Evolutionary conservation across 2,888 invertebrate species (phyloP).

Genomic region (Synergus itoensis): DNA sequence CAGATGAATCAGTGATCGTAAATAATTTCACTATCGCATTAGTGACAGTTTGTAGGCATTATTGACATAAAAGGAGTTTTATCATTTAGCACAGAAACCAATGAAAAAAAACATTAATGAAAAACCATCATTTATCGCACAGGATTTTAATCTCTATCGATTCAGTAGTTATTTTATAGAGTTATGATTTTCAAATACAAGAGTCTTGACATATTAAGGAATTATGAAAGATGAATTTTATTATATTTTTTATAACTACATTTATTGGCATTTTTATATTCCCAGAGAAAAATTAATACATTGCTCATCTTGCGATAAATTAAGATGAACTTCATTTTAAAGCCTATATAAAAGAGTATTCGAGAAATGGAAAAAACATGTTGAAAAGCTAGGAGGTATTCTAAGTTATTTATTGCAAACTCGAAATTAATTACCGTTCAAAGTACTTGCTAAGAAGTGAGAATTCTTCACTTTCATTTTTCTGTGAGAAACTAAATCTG

Average conservation of each 20-base stretch:
- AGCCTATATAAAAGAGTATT: not conserved
- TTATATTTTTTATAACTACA: not conserved
- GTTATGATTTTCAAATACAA: not conserved
- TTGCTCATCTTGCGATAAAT: not conserved
- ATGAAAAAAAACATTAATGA: too few species aligned
- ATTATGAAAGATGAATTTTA: not conserved
- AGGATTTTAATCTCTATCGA: not conserved
- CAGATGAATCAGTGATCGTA: not conserved
- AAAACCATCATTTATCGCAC: not conserved
- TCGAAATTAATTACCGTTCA: conserved; percentile 11
- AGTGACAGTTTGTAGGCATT: too few species aligned
- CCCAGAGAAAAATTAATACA: not conserved
- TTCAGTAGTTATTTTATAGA: not conserved
- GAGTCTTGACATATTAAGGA: not conserved
- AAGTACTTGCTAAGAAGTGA: not conserved
- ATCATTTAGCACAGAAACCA: too few species aligned
- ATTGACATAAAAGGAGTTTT: too few species aligned
- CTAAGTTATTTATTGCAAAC: conserved; percentile 1
- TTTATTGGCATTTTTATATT: not conserved
- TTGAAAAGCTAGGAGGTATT: not conserved
- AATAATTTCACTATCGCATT: not conserved
- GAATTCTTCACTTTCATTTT: conserved; percentile 26
- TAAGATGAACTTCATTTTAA: not conserved
- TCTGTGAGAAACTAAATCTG: not conserved
- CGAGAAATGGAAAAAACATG: not conserved